Evolutionary conservation across 2,888 invertebrate genomes (phyloP), one percentile per base, ranked within the genome.

Genomic region (Leucozona laternaria): DNA sequence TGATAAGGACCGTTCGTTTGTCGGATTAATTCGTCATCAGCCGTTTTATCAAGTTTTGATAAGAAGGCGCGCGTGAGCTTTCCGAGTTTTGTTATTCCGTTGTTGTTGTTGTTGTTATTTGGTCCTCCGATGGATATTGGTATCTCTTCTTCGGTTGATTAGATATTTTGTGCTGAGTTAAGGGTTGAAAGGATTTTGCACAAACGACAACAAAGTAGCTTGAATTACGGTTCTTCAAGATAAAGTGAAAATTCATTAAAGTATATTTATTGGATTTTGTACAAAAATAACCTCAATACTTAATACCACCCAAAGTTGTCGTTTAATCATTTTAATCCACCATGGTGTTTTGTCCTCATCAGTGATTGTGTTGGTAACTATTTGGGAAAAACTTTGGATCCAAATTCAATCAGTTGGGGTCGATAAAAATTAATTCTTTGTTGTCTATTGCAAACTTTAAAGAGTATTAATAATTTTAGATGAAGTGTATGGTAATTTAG

Each of bases 21-120:
- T 81, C 85, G 85, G 85, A 86, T 70, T 78, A 73, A 78, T 70
- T 66, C 77, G 77, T 86, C 73, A 77, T 78, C 70, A 64, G 62
- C 50, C 57, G 55, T 31, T 81, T 86, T 86, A 86, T 86, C 85
- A 86, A 58, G 15, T 77, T 45, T 43, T 85, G 78, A 86, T 81
- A 86, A 86, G 85, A 78, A 81, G 84, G 84, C 76, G 77, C 84
- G 80, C 84, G 84, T 80, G 80, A 77, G 84, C 84, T 85, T 68
- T 68, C 7, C 48, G 48, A 34, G 31, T 66, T 31, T 37, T 37
- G 45, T 64, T 53, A 8, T 79, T 57, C 15, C 28, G 20, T 45
- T 71, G n/a, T 31, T 25, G 10, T 43, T 40, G 34, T 53, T 28
- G 40, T 58, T 58, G 50, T 68, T 62, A 20, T 48, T 34, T 34